Evolutionary conservation across 2,113 vertebrate species (phyloP), one percentile per base, ranked within the genome.

Genomic region (Onychostruthus taczanowskii): DNA sequence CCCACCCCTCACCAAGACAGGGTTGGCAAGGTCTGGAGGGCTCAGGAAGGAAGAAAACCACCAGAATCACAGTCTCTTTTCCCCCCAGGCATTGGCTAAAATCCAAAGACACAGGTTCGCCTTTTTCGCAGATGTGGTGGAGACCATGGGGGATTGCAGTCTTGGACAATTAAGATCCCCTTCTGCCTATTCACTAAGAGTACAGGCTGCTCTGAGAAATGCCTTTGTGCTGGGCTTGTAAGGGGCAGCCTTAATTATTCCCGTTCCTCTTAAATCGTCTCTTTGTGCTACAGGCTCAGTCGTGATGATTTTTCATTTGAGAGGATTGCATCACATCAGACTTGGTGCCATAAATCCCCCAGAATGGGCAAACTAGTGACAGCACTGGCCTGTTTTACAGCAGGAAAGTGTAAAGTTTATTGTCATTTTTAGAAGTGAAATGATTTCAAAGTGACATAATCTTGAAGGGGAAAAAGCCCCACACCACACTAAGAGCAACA

Each of bases 241-340:
- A 96, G 95, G 96, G 93, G 69, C 90, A 92, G 90, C 68, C 80
- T 88, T 94, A 96, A 95, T 97, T 96, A 96, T 90, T 96, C 94
- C 79, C 18, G 8, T 91, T 94, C 83, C 94, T 96, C 95, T 97
- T 96, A 96, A 97, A 97, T 97, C 30, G 56, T 92, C 90, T 95
- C 94, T 96, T 97, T 97, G 96, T 95, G 83, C 61, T 89, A 89
- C 4, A 13, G 93, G 47, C 94, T 93, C 92, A 92, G 93, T 95
- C 4, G 21, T 84, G 95, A 96, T 96, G 95, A 96, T 96, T 96
- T 94, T 95, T 96, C 87, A 95, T 93, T 93, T 95, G 92, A 86
- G 92, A 92, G 90, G 90, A 94, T 95, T 96, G 93, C 93, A 93
- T 94, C 93, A 96, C 93, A 94, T 92, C 86, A 93, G 93, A 94